phyloP scores from a whole-genome alignment of 2,888 invertebrate genomes.

The Matsumyia berberina region DNA sequence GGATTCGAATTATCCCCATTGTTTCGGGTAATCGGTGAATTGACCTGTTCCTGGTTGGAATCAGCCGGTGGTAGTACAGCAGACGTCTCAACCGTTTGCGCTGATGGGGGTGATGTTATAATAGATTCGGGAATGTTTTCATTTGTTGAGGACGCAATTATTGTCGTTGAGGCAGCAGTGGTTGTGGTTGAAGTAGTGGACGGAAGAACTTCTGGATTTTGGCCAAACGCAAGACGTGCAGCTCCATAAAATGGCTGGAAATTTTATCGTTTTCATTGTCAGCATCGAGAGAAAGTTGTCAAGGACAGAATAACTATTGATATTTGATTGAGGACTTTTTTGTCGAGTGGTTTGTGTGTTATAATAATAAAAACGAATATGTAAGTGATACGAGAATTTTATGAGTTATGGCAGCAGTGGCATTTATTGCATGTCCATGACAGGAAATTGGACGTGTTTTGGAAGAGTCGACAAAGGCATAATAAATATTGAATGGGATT shows the following conservation, averaged over 20 bases:
- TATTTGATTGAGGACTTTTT: conserved; percentile 8
- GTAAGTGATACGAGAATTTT: background rate
- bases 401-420: conserved; percentile 6
- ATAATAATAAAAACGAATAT: background rate
- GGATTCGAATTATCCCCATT: conserved; percentile 51
- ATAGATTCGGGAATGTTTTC: conserved; percentile 72
- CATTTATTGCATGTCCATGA: conserved; percentile 19
- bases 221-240: conserved; percentile 85
- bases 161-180: conserved; percentile 73
- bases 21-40: conserved; percentile 12
- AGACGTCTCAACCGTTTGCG: conserved; percentile 65
- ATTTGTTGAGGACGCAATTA: conserved; percentile 52
- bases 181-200: conserved; percentile 80
- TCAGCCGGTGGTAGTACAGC: conserved; percentile 48
- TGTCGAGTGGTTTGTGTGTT: background rate
- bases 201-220: conserved; percentile 85
- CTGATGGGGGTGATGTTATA: conserved; percentile 74
- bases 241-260: conserved; percentile 87
- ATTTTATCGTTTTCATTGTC: conserved; percentile 74
- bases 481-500: conserved; percentile 15
- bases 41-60: conserved; percentile 42
- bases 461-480: background rate
- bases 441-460: background rate
- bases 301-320: conserved; percentile 14
- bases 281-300: conserved; percentile 55